A percentile compares a stretch with the other conserved stretches of the same genome.
Evolutionary conservation across 2,113 vertebrate genomes (phyloP).

Genomic region (Natator depressus): DNA sequence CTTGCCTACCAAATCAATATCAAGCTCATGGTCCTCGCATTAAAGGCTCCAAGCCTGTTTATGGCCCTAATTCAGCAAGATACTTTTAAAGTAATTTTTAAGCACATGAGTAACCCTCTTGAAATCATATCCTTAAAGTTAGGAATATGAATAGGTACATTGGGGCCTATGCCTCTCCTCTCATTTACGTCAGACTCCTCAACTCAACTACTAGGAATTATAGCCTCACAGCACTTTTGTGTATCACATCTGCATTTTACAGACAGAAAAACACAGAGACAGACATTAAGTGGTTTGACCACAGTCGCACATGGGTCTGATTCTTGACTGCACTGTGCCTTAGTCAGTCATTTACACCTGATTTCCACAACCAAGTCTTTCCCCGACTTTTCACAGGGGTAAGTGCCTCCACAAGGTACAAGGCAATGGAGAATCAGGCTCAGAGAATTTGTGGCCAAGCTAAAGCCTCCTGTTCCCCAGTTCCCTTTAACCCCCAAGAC

Average conservation of each 20-base stretch:
- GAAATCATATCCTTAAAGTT: neutral
- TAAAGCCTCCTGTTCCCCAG: neutral
- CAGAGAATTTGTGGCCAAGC: neutral
- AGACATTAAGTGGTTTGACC: neutral
- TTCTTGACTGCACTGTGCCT: neutral
- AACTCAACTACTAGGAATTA: neutral
- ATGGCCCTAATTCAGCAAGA: neutral
- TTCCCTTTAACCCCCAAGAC: neutral
- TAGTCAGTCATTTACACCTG: neutral
- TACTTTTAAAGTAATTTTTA: no score
- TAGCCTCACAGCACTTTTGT: fast-evolving
- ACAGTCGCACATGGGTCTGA: neutral
- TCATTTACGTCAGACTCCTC: neutral
- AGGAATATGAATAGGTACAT: neutral
- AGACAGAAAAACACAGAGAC: fast-evolving
- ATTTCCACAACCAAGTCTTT: neutral
- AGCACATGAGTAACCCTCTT: neutral
- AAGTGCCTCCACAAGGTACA: neutral
- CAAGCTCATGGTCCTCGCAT: neutral
- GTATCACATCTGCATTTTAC: neutral
- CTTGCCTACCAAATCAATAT: neutral
- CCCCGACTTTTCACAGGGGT: neutral
- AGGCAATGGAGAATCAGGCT: neutral
- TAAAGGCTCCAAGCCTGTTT: neutral
- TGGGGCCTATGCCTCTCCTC: neutral